Conservation (phyloP, 2,797 vertebrate genomes). For the Staurois parvus region DNA sequence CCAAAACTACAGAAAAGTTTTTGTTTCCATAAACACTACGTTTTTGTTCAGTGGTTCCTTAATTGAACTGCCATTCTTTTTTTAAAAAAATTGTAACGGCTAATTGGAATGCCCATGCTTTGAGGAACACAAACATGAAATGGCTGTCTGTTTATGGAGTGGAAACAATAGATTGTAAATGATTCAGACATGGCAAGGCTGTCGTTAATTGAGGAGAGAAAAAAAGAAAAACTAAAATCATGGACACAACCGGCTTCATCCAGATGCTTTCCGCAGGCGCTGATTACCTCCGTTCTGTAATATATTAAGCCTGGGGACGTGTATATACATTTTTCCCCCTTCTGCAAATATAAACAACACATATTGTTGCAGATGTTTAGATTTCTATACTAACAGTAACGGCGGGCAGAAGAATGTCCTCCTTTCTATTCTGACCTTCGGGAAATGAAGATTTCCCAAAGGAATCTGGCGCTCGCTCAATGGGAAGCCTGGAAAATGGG, state of each 20-base stretch:
- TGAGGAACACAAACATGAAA: too few species aligned
- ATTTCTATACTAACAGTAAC: conserved; percentile 72
- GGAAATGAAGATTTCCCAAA: conserved; percentile 74
- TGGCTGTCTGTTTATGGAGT: too few species aligned
- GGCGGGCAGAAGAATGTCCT: conserved; percentile 66
- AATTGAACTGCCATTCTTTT: too few species aligned
- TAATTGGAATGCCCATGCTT: too few species aligned
- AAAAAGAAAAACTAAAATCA: not conserved
- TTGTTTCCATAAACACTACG: too few species aligned
- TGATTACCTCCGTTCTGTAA: conserved; percentile 12
- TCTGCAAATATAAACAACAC: conserved; percentile 68
- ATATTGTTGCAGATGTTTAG: conserved; percentile 68
- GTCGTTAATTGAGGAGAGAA: conserved; percentile 22
- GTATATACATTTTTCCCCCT: conserved; percentile 66
- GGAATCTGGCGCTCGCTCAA: conserved; percentile 68
- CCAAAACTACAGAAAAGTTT: too few species aligned
- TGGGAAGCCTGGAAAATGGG: conserved; percentile 73
- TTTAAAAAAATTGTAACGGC: too few species aligned
- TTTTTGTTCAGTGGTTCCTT: too few species aligned
- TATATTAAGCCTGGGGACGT: conserved; percentile 65
- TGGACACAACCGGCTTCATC: not conserved
- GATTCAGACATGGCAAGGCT: conserved; percentile 28
- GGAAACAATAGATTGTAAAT: too few species aligned
- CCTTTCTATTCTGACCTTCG: conserved; percentile 70
- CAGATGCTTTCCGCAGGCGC: conserved; percentile 42